These are phyloP conservation scores for Cyphomyrus discorhynchus DNA, from an alignment of 2,113 vertebrate genomes.

Conservation along the genomic window DNA sequence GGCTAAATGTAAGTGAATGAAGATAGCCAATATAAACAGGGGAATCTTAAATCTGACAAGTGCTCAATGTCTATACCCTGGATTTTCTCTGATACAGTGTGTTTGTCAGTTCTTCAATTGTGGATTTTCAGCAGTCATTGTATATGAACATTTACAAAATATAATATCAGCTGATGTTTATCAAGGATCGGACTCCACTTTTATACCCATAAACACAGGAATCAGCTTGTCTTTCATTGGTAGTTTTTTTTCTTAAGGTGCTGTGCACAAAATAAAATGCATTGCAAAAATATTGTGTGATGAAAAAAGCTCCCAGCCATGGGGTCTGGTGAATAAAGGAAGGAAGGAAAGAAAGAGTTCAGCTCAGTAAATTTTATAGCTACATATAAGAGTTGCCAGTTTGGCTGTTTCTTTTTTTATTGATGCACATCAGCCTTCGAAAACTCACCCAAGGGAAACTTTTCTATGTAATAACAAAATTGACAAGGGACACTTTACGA, in stretches of 20 bases:
- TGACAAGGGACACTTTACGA: background rate
- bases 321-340: background rate
- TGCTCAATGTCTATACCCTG: background rate
- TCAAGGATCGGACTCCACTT: background rate
- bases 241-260: no score
- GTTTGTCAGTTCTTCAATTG: background rate
- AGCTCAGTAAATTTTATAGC: background rate
- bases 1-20: background rate
- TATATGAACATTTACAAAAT: slow-evolving; percentile 33
- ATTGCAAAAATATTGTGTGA: background rate
- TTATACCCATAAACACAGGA: background rate
- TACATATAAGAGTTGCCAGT: background rate
- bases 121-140: background rate
- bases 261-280: background rate
- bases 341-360: background rate
- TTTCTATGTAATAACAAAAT: background rate
- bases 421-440: background rate
- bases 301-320: background rate
- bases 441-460: background rate
- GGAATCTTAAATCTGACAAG: background rate
- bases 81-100: background rate
- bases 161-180: background rate
- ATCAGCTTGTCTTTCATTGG: background rate
- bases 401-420: background rate
- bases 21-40: background rate